phyloP scores from a whole-genome alignment of 2,113 vertebrate genomes.

The Boulengeromyrus knoepffleri region DNA sequence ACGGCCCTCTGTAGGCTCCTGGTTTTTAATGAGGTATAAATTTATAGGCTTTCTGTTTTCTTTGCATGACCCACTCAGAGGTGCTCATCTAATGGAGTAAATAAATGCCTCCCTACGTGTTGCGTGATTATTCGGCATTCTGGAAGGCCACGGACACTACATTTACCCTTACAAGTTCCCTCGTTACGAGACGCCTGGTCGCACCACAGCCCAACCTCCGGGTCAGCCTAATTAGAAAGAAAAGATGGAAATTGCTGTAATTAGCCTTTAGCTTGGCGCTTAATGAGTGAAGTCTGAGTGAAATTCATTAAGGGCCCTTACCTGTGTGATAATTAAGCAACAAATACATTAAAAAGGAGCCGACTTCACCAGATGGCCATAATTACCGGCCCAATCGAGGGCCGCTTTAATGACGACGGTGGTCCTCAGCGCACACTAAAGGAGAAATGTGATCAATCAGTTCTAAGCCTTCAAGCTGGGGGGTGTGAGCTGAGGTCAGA shows the following conservation, averaged over 20 bases:
- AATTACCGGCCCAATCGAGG: conserved; percentile 65
- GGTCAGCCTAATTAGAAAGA: conserved; percentile 78
- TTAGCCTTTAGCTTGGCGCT: conserved; percentile 72
- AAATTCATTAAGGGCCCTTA: conserved; percentile 59
- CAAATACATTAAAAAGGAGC: conserved; percentile 55
- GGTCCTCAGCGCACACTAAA: conserved; percentile 47
- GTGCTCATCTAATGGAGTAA: conserved; percentile 69
- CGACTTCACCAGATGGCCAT: conserved; percentile 62
- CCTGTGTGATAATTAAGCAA: conserved; percentile 64
- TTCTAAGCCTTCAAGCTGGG: conserved; percentile 26
- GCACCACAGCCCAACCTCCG: conserved; percentile 54
- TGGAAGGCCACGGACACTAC: conserved; percentile 63
- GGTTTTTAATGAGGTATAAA: conserved; percentile 67
- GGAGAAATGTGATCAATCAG: conserved; percentile 61
- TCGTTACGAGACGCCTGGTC: conserved; percentile 61
- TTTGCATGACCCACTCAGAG: conserved; percentile 54
- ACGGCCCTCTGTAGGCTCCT: conserved; percentile 20
- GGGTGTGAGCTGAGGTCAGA: conserved; percentile 36
- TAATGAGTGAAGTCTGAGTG: conserved; percentile 61
- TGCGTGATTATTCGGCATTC: conserved; percentile 54
- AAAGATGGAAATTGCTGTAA: conserved; percentile 64
- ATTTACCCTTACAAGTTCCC: conserved; percentile 55
- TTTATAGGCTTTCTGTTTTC: conserved; percentile 55
- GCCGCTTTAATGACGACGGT: conserved; percentile 59
- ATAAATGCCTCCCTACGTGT: conserved; percentile 59